Base-by-base conservation (phyloP, 2,113 vertebrate species). In the Thomomys bottae region DNA sequence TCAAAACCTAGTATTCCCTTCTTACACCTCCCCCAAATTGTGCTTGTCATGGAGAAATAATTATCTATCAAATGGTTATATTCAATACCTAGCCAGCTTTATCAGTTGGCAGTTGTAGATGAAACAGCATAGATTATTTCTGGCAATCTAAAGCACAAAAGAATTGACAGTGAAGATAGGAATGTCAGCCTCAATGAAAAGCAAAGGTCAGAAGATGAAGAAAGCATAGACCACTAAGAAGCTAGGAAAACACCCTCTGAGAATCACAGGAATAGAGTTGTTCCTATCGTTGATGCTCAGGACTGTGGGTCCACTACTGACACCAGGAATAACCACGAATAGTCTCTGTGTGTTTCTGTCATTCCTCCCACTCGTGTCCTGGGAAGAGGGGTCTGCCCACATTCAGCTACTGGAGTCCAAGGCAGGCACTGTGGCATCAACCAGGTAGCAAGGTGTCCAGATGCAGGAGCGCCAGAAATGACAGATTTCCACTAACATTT, bases 401-500 rank as follows among this genome's bases (percentile, higher is more conserved):
- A 11, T n/a, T 79, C 0, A 8, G 12, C 94, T 84, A 3, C 83
- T 6, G 2, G n/a, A 5, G 38, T 59, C 36, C 49, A 15, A 73
- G 38, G 45, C 28, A 63, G 68, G 6, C 68, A 2, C 77, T 21
- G 10, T 23, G 42, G 34, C 78, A 15, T 59, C 78, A 76, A 40
- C 40, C 28, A 70, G 36, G 76, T 68, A 80, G 72, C 63, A 81
- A 84, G 67, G 63, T 76, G 12, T 40, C 85, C 88, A 93, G 80
- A 64, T 94, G 83, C 84, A 64, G 57, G 40, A 63, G 21, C 90
- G 75, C 89, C 92, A 93, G 23, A 93, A 93, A 15, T 45, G 90
- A 88, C 92, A 94, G 83, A 92, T 95, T 94, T 76, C 80, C 36
- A 45, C 83, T 80, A 77, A 90, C 94, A 95, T 95, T 95, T 94